Conservation (phyloP, 2,113 vertebrate genomes). For the Lates calcarifer region DNA sequence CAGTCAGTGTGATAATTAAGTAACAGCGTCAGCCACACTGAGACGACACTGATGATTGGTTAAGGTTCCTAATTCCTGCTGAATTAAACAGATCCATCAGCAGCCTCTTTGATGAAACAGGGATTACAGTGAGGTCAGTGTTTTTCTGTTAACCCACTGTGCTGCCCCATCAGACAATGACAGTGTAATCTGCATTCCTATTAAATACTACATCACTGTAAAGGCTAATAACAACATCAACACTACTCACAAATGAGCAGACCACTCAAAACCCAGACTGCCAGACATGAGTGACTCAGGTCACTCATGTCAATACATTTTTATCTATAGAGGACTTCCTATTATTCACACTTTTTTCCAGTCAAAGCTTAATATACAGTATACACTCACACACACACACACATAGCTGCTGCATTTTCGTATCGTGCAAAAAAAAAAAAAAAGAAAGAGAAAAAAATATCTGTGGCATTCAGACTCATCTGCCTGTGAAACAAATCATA, state of each 20-base stretch:
- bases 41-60: not conserved
- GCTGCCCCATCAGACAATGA: not conserved
- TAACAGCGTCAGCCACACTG: not conserved
- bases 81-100: not conserved
- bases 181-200: slow-evolving; percentile 13
- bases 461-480: slow-evolving; percentile 55
- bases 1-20: not conserved
- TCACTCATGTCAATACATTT: slow-evolving; percentile 73
- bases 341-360: slow-evolving; percentile 45
- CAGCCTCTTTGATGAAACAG: not conserved
- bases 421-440: slow-evolving; percentile 58
- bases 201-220: slow-evolving; percentile 26
- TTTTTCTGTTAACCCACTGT: slow-evolving; percentile 1
- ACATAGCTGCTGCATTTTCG: slow-evolving; percentile 63
- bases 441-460: slow-evolving; percentile 12
- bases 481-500: slow-evolving; percentile 43
- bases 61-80: slow-evolving; percentile 12
- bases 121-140: not conserved
- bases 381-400: slow-evolving; percentile 39
- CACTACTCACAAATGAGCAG: slow-evolving; percentile 27
- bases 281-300: slow-evolving; percentile 68
- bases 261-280: slow-evolving; percentile 72
- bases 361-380: slow-evolving; percentile 28
- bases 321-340: slow-evolving; percentile 60
- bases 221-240: slow-evolving; percentile 8